Conservation (phyloP, 1,140 invertebrate species). For the Scaptomyza hsui region DNA sequence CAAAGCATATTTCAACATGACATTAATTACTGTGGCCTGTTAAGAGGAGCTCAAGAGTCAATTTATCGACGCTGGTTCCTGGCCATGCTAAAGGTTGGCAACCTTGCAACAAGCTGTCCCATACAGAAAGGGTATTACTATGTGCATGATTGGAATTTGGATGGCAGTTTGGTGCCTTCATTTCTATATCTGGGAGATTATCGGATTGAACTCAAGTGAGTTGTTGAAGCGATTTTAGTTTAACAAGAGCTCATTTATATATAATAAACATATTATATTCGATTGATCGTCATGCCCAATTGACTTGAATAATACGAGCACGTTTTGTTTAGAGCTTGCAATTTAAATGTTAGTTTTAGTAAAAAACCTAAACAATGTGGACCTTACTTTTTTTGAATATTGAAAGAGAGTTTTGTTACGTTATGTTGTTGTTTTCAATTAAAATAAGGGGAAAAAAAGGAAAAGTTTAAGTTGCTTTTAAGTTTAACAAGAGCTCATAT, state of each 20-base stretch:
- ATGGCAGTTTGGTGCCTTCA: constrained; percentile 50
- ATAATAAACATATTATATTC: not conserved
- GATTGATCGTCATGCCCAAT: not conserved
- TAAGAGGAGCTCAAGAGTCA: constrained; percentile 3
- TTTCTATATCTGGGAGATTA: constrained; percentile 75
- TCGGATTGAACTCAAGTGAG: constrained; percentile 28
- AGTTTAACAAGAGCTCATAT: no score
- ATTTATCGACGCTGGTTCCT: constrained; percentile 66
- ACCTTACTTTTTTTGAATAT: no score
- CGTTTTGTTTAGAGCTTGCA: no score
- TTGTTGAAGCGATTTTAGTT: not conserved
- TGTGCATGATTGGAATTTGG: constrained; percentile 55
- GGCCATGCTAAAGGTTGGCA: constrained; percentile 55
- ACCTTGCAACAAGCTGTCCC: constrained; percentile 68
- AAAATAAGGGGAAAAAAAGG: no score
- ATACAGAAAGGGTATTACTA: constrained; percentile 62
- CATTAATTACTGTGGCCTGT: constrained; percentile 64
- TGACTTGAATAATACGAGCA: no score
- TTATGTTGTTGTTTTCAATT: no score
- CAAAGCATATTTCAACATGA: constrained; percentile 68
- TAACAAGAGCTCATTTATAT: no score
- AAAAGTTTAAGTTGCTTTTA: no score
- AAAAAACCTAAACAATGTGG: no score
- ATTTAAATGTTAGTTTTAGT: no score
- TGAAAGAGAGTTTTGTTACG: no score